Conservation (phyloP, 2,797 vertebrate genomes). For the Ctenopoma kingsleyae region DNA sequence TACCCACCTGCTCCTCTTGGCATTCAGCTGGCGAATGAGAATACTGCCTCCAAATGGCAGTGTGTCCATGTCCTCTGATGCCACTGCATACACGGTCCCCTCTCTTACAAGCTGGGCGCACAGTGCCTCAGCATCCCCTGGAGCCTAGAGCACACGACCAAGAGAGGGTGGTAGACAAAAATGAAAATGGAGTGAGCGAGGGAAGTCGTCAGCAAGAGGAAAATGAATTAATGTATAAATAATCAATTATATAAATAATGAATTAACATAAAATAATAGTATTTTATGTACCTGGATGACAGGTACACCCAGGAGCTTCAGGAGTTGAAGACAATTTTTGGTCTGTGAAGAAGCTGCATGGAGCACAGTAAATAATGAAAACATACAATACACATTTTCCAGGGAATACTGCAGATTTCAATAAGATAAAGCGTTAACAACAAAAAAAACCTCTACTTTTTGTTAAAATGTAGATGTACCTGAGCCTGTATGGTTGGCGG, state of each 20-base stretch:
- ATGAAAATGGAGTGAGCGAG: not conserved
- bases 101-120: slow-evolving; percentile 84
- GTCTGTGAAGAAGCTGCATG: slow-evolving; percentile 72
- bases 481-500: slow-evolving; percentile 46
- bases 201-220: not conserved
- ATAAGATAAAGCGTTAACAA: not conserved
- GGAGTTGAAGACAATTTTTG: slow-evolving; percentile 77
- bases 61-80: slow-evolving; percentile 91
- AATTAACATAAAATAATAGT: not conserved
- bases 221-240: not conserved
- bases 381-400: not conserved
- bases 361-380: not conserved
- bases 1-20: slow-evolving; percentile 79
- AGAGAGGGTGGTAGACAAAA: not conserved
- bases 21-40: slow-evolving; percentile 85
- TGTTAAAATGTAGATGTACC: slow-evolving; percentile 57
- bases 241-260: too few relatives aligned
- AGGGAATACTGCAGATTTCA: not conserved
- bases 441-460: not conserved
- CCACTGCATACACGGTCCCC: slow-evolving; percentile 81
- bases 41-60: slow-evolving; percentile 85
- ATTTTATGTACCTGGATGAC: slow-evolving; percentile 77
- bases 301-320: slow-evolving; percentile 86
- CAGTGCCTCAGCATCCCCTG: slow-evolving; percentile 86
- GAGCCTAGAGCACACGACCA: slow-evolving; percentile 74